Evolutionary conservation across 1,140 invertebrate species (phyloP).

Genomic region (Nilaparvata lugens): DNA sequence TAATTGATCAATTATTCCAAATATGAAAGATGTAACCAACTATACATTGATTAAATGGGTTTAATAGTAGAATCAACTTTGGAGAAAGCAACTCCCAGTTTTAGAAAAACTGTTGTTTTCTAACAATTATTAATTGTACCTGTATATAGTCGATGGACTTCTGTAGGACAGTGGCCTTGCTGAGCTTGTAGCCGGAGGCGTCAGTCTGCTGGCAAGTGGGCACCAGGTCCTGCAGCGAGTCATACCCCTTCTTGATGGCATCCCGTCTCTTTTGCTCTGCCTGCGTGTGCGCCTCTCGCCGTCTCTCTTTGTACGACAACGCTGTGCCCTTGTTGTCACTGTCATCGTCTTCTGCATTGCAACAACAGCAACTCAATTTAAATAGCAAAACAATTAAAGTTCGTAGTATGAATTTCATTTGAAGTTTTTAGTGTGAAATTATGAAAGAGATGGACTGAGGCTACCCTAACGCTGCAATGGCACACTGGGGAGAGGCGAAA

Average conservation of each 20-base stretch:
- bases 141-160: slow-evolving; percentile 85
- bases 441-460: too few species aligned
- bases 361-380: slow-evolving; percentile 19
- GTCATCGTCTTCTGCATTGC: slow-evolving; percentile 73
- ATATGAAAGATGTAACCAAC: too few species aligned
- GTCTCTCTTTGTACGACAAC: slow-evolving; percentile 83
- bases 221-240: slow-evolving; percentile 81
- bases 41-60: too few species aligned
- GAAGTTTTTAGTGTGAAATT: too few species aligned
- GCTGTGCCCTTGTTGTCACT: slow-evolving; percentile 69
- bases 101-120: too few species aligned
- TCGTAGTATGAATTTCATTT: too few species aligned
- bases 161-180: slow-evolving; percentile 90
- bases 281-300: slow-evolving; percentile 91
- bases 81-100: too few species aligned
- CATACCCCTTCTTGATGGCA: slow-evolving; percentile 94
- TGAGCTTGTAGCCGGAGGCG: slow-evolving; percentile 83
- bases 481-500: too few species aligned
- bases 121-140: too few species aligned
- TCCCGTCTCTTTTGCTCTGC: slow-evolving; percentile 95
- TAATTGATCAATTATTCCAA: too few species aligned
- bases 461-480: too few species aligned
- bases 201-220: slow-evolving; percentile 86
- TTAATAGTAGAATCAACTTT: too few species aligned
- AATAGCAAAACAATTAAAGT: slow-evolving; percentile 20